Conservation (phyloP, 92 coral and sea anemone species). For the Plumapathes pennacea region DNA sequence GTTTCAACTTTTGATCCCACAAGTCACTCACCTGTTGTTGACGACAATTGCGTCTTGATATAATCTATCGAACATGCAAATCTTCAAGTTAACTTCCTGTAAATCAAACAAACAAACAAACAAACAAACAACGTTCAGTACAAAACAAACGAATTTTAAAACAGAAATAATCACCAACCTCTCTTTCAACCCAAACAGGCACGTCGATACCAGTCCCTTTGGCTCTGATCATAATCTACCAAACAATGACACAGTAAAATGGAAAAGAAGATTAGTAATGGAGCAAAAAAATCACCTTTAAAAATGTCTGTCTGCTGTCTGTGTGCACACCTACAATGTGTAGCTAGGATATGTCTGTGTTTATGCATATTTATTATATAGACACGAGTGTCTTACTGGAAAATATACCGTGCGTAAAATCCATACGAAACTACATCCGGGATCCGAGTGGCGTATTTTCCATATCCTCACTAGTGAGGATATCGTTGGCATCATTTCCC, state of each 20-base stretch:
- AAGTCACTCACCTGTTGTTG: constrained; percentile 77
- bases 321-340: too few species aligned
- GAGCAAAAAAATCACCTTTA: too few species aligned
- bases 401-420: too few species aligned
- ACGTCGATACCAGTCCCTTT: constrained; percentile 95
- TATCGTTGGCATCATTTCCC: too few species aligned
- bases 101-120: background rate
- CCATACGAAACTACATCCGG: too few species aligned
- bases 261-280: too few species aligned
- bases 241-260: background rate
- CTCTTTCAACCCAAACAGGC: constrained; percentile 98
- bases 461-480: too few species aligned
- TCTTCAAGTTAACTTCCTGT: constrained; percentile 85
- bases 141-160: background rate
- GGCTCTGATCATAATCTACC: constrained; percentile 82
- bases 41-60: constrained; percentile 97
- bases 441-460: too few species aligned
- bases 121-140: background rate
- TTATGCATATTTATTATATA: too few species aligned
- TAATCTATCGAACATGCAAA: constrained; percentile 92
- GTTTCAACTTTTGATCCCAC: background rate
- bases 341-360: too few species aligned
- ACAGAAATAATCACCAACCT: constrained; percentile 28
- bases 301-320: too few species aligned
- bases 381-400: too few species aligned